Conservation (phyloP, 2,888 invertebrate genomes). For the Drosophila rubida region DNA sequence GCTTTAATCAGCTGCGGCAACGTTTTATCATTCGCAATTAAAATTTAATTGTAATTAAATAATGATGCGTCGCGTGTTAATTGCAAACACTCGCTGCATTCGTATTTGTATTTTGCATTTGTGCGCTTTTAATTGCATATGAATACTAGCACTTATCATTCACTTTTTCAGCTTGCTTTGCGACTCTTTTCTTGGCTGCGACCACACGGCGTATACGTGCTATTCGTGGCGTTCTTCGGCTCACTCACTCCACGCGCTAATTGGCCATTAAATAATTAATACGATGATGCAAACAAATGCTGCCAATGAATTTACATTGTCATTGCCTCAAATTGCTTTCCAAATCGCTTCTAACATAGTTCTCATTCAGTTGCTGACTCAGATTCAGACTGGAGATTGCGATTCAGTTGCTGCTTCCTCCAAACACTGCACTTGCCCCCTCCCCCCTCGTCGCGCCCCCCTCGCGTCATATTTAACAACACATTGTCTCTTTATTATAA, state of each 20-base stretch:
- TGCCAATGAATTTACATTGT: slow-evolving; percentile 17
- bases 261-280: slow-evolving; percentile 67
- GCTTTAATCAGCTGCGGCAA: slow-evolving; percentile 29
- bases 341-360: background rate
- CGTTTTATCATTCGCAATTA: slow-evolving; percentile 49
- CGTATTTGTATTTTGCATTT: background rate
- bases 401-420: no score
- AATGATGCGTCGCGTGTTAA: slow-evolving; percentile 44
- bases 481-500: slow-evolving; percentile 1
- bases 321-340: slow-evolving; percentile 22
- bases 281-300: slow-evolving; percentile 37
- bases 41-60: slow-evolving; percentile 57
- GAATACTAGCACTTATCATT: slow-evolving; percentile 1
- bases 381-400: no score
- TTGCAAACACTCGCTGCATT: slow-evolving; percentile 4
- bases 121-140: slow-evolving; percentile 13
- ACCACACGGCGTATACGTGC: slow-evolving; percentile 48
- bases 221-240: slow-evolving; percentile 2
- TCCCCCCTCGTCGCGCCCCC: background rate
- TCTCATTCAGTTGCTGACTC: no score
- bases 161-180: background rate
- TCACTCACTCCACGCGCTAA: slow-evolving; percentile 35
- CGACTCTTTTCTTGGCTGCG: background rate
- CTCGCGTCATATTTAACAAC: background rate
- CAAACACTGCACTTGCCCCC: slow-evolving; percentile 4